These are phyloP conservation scores for Phymatocera aterrima DNA, from an alignment of 2,888 invertebrate genomes.

Conservation along the genomic window DNA sequence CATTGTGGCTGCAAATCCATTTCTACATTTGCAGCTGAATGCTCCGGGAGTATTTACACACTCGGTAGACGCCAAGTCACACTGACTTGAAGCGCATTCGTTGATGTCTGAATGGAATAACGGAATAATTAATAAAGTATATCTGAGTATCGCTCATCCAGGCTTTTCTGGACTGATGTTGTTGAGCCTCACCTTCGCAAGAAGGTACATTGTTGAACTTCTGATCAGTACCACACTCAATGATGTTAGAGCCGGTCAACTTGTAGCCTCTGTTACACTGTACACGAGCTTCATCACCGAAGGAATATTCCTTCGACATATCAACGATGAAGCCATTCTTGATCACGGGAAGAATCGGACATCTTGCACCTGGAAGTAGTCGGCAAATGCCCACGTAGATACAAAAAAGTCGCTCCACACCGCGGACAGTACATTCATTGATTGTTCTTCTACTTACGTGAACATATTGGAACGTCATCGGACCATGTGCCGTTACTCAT, in stretches of 20 bases:
- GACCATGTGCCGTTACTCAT: conserved; percentile 98
- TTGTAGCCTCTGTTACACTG: conserved; percentile 95
- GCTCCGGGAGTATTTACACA: conserved; percentile 93
- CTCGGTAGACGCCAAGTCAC: conserved; percentile 92
- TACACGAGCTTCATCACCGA: conserved; percentile 92
- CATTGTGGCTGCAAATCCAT: conserved; percentile 89
- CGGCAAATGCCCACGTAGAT: neutral
- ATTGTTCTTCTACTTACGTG: conserved; percentile 77
- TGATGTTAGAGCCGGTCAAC: conserved; percentile 88
- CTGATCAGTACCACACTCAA: conserved; percentile 91
- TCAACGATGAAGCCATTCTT: conserved; percentile 93
- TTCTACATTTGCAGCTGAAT: conserved; percentile 91
- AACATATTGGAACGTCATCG: conserved; percentile 91
- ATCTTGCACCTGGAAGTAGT: conserved; percentile 78
- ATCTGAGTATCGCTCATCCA: too few species aligned
- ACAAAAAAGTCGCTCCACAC: neutral
- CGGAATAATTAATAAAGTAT: too few species aligned
- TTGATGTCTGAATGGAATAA: conserved; percentile 94
- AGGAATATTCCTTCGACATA: conserved; percentile 85
- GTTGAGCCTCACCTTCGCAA: conserved; percentile 86
- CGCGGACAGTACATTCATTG: neutral
- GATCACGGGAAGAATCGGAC: conserved; percentile 86
- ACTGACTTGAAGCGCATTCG: conserved; percentile 92
- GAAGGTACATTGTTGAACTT: conserved; percentile 89
- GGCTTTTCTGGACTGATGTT: too few species aligned